Evolutionary conservation across 2,797 vertebrate genomes (phyloP), one percentile per base, ranked within the genome.

Genomic region (Eulemur mongoz): DNA sequence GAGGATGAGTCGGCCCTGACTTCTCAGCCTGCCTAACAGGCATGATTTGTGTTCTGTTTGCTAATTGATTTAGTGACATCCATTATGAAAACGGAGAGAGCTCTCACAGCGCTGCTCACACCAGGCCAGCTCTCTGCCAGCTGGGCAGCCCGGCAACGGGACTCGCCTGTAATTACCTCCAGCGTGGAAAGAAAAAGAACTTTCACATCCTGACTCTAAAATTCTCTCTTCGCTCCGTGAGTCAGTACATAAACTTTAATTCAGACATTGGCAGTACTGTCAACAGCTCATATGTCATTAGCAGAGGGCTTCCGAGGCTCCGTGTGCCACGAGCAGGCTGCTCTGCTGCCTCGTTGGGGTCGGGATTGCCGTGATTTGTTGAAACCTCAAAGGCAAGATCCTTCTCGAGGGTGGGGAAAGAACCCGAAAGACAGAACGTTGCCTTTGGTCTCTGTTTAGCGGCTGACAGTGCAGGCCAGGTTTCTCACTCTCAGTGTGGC

Each of bases 171-270:
- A 95, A 91, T 96, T 86, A 96, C 73, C 85, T 94, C 94, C 94
- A 82, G 79, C 18, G 67, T 95, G 89, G 97, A 94, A 96, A 97
- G 96, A 97, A 97, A 97, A 94, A 97, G 92, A 94, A 92, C 67
- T 11, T 82, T 97, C 84, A 94, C 93, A 97, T 95, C 94, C 93
- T 94, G 89, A 90, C 93, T 96, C 84, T 93, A 88, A 97, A 96
- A 81, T 96, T 90, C 95, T 96, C 96, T 97, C 93, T 94, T 96
- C 80, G 0, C 87, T 80, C 95, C 2, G 3, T 93, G 96, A 97
- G 95, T 97, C 96, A 96, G 96, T 91, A 95, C 91, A 97, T 97
- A 96, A 96, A 97, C 93, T 96, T 96, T 96, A 97, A 97, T 96
- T 96, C 97, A 96, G 97, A 97, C 80, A 65, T 70, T 92, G 83